Evolutionary conservation across 2,113 vertebrate genomes (phyloP).

Genomic region (Leptobrachium ailaonicum): DNA sequence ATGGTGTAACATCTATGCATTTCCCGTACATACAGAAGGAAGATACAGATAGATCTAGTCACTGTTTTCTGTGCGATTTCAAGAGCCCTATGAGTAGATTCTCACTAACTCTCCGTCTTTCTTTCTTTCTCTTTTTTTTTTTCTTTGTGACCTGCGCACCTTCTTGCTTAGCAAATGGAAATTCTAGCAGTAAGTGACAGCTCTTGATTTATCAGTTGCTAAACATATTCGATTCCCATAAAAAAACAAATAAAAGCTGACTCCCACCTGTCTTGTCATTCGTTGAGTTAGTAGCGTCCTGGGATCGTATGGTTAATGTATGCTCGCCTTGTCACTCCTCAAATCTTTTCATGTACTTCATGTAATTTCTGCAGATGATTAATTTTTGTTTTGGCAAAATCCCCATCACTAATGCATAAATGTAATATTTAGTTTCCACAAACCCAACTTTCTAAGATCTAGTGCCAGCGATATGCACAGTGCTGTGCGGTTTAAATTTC

Average conservation of each 20-base stretch:
- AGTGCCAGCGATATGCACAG: not conserved
- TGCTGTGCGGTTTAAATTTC: not conserved
- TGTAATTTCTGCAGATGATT: not conserved
- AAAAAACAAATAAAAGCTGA: slow-evolving; percentile 55
- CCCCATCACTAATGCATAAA: not conserved
- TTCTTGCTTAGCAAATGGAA: slow-evolving; percentile 99
- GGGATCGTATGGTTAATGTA: slow-evolving; percentile 57
- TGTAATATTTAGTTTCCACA: not conserved
- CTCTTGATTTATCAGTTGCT: slow-evolving; percentile 86
- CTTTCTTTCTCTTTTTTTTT: slow-evolving; percentile 76
- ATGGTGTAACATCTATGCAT: not conserved
- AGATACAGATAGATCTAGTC: not conserved
- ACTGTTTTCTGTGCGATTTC: slow-evolving; percentile 69
- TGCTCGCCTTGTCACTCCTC: slow-evolving; percentile 61
- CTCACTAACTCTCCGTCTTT: slow-evolving; percentile 96
- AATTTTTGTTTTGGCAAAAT: not conserved
- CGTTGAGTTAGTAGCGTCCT: slow-evolving; percentile 62
- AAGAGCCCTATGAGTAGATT: slow-evolving; percentile 70
- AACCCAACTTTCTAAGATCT: not conserved
- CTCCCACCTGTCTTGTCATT: slow-evolving; percentile 66
- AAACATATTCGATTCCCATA: slow-evolving; percentile 63
- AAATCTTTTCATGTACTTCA: slow-evolving; percentile 37
- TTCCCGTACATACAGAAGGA: not conserved
- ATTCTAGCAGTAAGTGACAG: slow-evolving; percentile 98
- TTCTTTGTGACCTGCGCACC: slow-evolving; percentile 92